A percentile compares a stretch with the other conserved stretches of the same genome.
phyloP scores from a whole-genome alignment of 1,140 invertebrate genomes.

The Ceratoteleas bidentatus region DNA sequence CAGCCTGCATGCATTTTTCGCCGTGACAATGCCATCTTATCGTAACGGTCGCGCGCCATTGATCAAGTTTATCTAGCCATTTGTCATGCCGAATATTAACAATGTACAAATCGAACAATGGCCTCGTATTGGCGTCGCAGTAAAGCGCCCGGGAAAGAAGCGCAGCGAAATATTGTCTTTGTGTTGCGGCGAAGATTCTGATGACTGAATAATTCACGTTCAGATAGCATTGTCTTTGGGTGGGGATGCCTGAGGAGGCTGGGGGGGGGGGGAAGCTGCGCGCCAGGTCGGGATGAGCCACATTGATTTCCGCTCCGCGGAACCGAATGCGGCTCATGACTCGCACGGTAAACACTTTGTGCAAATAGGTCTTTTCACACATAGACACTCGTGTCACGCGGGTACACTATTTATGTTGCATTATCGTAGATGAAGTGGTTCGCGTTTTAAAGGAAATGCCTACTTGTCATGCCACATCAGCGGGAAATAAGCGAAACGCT shows the following conservation, averaged over 20 bases:
- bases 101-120: constrained; percentile 28
- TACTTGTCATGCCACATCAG: constrained; percentile 51
- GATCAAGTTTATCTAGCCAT: constrained; percentile 48
- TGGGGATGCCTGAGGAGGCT: not conserved
- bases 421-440: constrained; percentile 57
- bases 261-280: not conserved
- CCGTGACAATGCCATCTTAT: constrained; percentile 33
- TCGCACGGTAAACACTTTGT: constrained; percentile 55
- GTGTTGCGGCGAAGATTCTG: constrained; percentile 16
- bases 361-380: constrained; percentile 61
- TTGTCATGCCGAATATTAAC: constrained; percentile 50
- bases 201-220: constrained; percentile 35
- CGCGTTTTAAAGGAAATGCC: constrained; percentile 39
- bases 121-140: not conserved
- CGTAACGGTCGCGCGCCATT: constrained; percentile 10
- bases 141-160: constrained; percentile 19
- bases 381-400: constrained; percentile 37
- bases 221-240: constrained; percentile 28
- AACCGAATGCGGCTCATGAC: constrained; percentile 56
- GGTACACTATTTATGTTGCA: constrained; percentile 55
- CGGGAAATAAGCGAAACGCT: constrained; percentile 30
- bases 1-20: constrained; percentile 4
- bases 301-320: constrained; percentile 58
- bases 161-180: constrained; percentile 32
- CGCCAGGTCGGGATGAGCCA: constrained; percentile 35